These are phyloP conservation scores for Enteromius anoplus DNA, from an alignment of 2,797 vertebrate species.

Conservation along the genomic window DNA sequence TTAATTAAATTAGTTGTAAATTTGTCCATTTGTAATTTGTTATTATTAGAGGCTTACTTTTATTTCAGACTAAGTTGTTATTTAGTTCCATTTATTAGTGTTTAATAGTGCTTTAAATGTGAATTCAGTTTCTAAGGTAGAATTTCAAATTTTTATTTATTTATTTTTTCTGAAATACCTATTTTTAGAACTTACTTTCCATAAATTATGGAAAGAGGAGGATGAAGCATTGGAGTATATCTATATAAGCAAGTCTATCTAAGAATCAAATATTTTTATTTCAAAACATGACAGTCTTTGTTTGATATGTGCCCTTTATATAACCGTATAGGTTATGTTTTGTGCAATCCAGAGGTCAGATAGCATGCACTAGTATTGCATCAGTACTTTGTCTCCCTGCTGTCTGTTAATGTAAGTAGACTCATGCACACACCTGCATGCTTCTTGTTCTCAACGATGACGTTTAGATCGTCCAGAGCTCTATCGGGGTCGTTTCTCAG, in stretches of 20 bases:
- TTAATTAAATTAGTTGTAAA: background rate
- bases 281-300: background rate
- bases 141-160: background rate
- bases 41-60: background rate
- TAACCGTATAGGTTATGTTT: background rate
- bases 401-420: constrained; percentile 7
- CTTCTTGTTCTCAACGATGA: constrained; percentile 74
- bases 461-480: constrained; percentile 77
- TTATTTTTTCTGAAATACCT: background rate
- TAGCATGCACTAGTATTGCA: background rate
- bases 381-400: constrained; percentile 14
- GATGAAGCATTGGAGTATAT: background rate
- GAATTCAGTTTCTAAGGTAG: background rate
- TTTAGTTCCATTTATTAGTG: background rate
- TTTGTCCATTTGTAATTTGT: background rate
- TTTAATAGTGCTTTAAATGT: background rate
- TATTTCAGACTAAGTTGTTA: background rate
- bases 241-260: background rate
- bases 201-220: background rate
- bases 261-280: constrained; percentile 7
- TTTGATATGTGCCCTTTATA: constrained; percentile 1
- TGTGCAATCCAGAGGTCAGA: background rate
- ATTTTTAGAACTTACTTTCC: background rate
- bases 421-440: constrained; percentile 66
- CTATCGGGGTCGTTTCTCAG: constrained; percentile 72